Base-by-base conservation (phyloP, 1,140 invertebrate genomes). In the Apis dorsata region DNA sequence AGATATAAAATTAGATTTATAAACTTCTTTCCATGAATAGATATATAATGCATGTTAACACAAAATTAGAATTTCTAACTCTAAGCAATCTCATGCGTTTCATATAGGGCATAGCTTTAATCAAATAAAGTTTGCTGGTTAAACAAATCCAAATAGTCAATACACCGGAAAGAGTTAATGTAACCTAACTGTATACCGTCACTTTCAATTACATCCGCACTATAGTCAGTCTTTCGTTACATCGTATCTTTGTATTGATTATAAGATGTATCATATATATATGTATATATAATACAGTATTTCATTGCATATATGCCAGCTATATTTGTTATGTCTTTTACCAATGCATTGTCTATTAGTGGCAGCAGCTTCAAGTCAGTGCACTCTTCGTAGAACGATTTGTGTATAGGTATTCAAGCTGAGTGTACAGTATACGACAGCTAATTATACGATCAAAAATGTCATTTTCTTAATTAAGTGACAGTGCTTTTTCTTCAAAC, bases 331-430 rank as follows among this genome's bases (percentile, higher is more conserved):
- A 24, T 28, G 63, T 55, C 59, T 81, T 69, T 44, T 68, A n/a
- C 55, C 28, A 44, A 44, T 79, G n/a, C 63, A 69, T 76, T 81
- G 72, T 79, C 79, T 66, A 70, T 84, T 59, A 66, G 73, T 65
- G 68, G 81, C 66, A 84, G 79, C 70, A 75, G 51, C 79, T 85
- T 60, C 83, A 82, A 81, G 79, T 75, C 79, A 82, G 79, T 85
- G 79, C 83, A 81, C 83, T 75, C 66, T 81, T 85, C 53, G 68
- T 75, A 69, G 49, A 59, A 13, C 21, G 34, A 83, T 63, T 71
- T 72, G 66, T 82, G 12, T 77, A 73, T 75, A 70, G 59, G 21
- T 53, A 76, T 9, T 21, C 66, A 55, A 49, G 51, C 53, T 44
- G 34, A 44, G 9, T 70, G 49, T 65, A n/a, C 55, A 55, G 55